Evolutionary conservation across 2,888 invertebrate genomes (phyloP), one percentile per base, ranked within the genome.

Genomic region (Branchipolynoe longqiensis): DNA sequence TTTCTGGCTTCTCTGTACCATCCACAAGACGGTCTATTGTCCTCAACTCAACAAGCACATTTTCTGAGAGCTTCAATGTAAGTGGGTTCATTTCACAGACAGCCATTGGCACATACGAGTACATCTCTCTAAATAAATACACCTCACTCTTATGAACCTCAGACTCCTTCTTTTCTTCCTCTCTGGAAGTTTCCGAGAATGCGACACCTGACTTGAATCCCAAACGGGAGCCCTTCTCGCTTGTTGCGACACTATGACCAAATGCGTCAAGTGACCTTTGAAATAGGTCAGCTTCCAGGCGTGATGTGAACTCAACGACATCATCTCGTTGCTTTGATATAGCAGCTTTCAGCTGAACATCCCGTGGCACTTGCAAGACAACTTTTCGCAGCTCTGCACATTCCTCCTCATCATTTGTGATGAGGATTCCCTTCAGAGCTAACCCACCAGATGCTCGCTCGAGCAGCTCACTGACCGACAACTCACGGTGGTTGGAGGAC

Each of bases 231-330:
- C 69, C 69, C 22, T 69, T 69, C 18, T 36, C 69, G 38, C 69
- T 69, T 8, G 69, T 69, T 4, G 69, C 69, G 33, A 69, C 69
- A 69, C 69, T 69, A 38, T 69, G 69, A 36, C 69, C 69, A 33
- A 69, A n/a, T 3, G 18, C 38, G 18, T 69, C 69, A 25, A 69
- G 69, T 33, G 69, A 69, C n/a, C 38, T 33, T 22, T 69, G 69
- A 22, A 69, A 69, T 3, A 69, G 69, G 18, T 69, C 69, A 12
- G 69, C 69, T 69, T 69, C 36, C 18, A 69, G 69, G 18, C 36
- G 33, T 4, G 69, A 69, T 3, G 69, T 36, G 38, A 69, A 4
- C 36, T 69, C 69, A 69, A 69, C 8, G 3, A 33, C 38, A 38
- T 69, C 36, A 36, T 69, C 69, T 22, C 36, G 18, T 69, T 69